These are phyloP conservation scores for Pollenia griseotomentosa DNA, from an alignment of 2,888 invertebrate species.

Conservation along the genomic window DNA sequence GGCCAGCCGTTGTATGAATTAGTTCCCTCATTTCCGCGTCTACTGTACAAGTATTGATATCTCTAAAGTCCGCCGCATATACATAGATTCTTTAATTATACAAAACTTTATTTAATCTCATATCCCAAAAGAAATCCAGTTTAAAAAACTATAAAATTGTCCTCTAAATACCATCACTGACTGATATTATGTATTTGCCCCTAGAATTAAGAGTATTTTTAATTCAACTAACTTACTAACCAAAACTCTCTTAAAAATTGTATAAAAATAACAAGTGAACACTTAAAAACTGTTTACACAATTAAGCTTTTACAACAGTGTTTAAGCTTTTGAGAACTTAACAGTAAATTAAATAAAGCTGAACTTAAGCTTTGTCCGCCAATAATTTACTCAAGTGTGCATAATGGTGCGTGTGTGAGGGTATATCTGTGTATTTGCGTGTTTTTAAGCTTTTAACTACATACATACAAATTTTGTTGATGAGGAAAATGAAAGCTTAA, in stretches of 20 bases:
- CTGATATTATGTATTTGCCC: conserved; percentile 29
- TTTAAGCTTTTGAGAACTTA: conserved; percentile 64
- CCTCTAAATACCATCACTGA: neutral
- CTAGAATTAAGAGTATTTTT: conserved; percentile 25
- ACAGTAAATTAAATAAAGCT: conserved; percentile 42
- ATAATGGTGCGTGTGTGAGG: neutral
- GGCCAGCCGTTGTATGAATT: too few species aligned
- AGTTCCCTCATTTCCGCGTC: too few species aligned
- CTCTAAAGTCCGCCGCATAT: too few species aligned
- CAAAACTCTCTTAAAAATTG: neutral
- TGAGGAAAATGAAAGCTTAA: conserved; percentile 67
- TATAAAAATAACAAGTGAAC: conserved; percentile 21
- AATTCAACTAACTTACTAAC: conserved; percentile 4
- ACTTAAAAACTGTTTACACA: conserved; percentile 18
- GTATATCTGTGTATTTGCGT: neutral
- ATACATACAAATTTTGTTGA: neutral
- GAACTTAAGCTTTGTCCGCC: conserved; percentile 49
- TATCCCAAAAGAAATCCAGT: too few species aligned
- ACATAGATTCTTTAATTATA: neutral
- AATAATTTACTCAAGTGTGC: neutral
- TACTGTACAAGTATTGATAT: too few species aligned
- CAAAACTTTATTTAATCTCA: neutral
- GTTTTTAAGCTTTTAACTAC: conserved; percentile 33
- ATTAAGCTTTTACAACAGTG: conserved; percentile 40
- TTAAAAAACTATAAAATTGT: too few species aligned